Percentiles rank a stretch among this genome's conserved stretches.
These are phyloP conservation scores for Zaprionus ornatus DNA, from an alignment of 1,140 invertebrate genomes.

Conservation along the genomic window DNA sequence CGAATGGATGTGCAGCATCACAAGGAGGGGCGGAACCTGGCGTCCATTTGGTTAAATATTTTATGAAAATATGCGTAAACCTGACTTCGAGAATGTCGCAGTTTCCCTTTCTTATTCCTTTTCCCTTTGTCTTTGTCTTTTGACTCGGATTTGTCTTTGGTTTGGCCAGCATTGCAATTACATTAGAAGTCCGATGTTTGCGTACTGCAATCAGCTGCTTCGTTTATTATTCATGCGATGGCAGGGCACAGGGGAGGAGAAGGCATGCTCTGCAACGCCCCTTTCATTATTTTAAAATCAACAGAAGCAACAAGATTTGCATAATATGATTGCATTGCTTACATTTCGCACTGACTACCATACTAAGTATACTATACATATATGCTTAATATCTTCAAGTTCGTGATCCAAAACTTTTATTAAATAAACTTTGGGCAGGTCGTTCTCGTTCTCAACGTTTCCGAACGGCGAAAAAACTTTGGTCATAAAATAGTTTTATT, in stretches of 20 bases:
- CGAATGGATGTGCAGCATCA: conserved; percentile 49
- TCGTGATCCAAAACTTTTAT: conserved; percentile 59
- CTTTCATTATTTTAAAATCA: conserved; percentile 76
- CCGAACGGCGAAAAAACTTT: conserved; percentile 44
- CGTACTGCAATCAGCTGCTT: conserved; percentile 44
- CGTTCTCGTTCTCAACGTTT: neutral
- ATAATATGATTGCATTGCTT: conserved; percentile 72
- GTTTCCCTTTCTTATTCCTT: conserved; percentile 2
- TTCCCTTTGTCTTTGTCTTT: conserved; percentile 6
- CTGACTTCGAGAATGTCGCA: conserved; percentile 15
- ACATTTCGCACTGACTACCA: neutral
- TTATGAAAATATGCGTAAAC: conserved; percentile 75
- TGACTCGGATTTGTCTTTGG: conserved; percentile 40
- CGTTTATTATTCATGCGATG: conserved; percentile 71
- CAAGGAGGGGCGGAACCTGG: conserved; percentile 32
- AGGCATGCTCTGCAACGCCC: conserved; percentile 31
- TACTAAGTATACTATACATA: neutral
- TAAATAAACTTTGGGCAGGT: conserved; percentile 55
- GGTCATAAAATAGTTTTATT: conserved; percentile 80
- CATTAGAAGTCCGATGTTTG: conserved; percentile 46
- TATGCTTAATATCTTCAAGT: conserved; percentile 64
- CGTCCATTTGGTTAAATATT: conserved; percentile 76
- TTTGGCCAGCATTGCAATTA: conserved; percentile 67
- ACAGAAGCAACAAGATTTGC: conserved; percentile 61
- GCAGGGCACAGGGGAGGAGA: neutral